Conservation (phyloP, 2,797 vertebrate species). For the Lutjanus argentimaculatus region DNA sequence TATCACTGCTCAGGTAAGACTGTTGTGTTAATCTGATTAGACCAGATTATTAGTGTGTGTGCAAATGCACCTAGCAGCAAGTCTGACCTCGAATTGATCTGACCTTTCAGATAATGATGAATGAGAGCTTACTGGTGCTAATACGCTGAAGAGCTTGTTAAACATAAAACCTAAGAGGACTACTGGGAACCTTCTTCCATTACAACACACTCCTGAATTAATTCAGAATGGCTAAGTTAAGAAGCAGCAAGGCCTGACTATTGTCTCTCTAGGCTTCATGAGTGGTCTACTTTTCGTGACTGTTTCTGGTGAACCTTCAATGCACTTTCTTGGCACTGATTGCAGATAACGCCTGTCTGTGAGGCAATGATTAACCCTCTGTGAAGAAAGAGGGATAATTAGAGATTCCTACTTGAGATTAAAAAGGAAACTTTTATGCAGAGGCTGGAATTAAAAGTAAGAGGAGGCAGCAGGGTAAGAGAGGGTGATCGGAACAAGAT, state of each 20-base stretch:
- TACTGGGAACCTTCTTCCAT: background rate
- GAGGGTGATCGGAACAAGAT: background rate
- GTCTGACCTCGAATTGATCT: conserved; percentile 31
- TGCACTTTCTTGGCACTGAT: conserved; percentile 57
- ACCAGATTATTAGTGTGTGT: conserved; percentile 43
- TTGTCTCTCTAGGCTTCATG: background rate
- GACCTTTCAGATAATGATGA: conserved; percentile 43
- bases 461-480: background rate
- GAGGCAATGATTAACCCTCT: conserved; percentile 56
- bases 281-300: conserved; percentile 19
- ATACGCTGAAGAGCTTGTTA: background rate
- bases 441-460: conserved; percentile 24
- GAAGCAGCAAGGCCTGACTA: background rate
- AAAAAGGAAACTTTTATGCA: conserved; percentile 47
- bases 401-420: conserved; percentile 52
- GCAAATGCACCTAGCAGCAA: background rate
- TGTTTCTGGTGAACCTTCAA: conserved; percentile 51
- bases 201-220: conserved; percentile 10
- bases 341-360: conserved; percentile 48
- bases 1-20: background rate
- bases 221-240: conserved; percentile 18
- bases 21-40: conserved; percentile 47
- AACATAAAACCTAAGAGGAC: background rate
- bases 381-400: conserved; percentile 49
- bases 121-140: conserved; percentile 21